phyloP scores from a whole-genome alignment of 2,797 vertebrate genomes.

The Eutrigla gurnardus region DNA sequence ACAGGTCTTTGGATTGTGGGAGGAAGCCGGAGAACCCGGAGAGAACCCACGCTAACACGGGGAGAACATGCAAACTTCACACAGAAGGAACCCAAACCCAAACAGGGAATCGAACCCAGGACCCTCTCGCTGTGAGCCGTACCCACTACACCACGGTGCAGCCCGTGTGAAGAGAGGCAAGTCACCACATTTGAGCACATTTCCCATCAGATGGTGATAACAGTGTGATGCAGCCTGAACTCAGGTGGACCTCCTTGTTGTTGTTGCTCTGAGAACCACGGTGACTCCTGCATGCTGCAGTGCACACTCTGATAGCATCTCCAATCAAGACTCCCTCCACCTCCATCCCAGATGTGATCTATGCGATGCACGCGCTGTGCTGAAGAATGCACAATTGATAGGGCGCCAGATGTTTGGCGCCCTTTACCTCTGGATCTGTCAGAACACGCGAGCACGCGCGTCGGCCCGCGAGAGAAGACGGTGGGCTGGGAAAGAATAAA shows the following conservation, averaged over 20 bases:
- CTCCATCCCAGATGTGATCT: conserved; percentile 53
- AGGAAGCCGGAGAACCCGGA: too few relatives aligned
- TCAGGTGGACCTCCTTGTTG: too few relatives aligned
- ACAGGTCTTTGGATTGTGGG: too few relatives aligned
- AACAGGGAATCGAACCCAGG: too few relatives aligned
- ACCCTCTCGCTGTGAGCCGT: too few relatives aligned
- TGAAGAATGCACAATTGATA: conserved; percentile 51
- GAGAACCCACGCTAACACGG: too few relatives aligned
- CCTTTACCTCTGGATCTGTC: conserved; percentile 47
- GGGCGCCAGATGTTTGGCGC: conserved; percentile 53
- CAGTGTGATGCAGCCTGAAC: too few relatives aligned
- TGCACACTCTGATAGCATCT: conserved; percentile 51
- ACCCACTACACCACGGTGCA: too few relatives aligned
- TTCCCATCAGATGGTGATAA: conserved; percentile 9
- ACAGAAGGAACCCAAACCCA: too few relatives aligned
- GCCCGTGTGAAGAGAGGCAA: conserved; percentile 18
- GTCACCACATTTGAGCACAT: conserved; percentile 18
- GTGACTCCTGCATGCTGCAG: conserved; percentile 64
- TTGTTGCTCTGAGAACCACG: background rate
- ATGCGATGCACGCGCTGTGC: conserved; percentile 12
- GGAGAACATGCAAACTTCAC: too few relatives aligned
- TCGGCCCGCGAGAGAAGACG: conserved; percentile 36
- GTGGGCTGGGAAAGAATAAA: background rate
- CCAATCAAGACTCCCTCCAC: conserved; percentile 40
- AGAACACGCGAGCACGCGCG: conserved; percentile 21